Evolutionary conservation across 1,140 invertebrate species (phyloP), one percentile per base, ranked within the genome.

Genomic region (Apis laboriosa): DNA sequence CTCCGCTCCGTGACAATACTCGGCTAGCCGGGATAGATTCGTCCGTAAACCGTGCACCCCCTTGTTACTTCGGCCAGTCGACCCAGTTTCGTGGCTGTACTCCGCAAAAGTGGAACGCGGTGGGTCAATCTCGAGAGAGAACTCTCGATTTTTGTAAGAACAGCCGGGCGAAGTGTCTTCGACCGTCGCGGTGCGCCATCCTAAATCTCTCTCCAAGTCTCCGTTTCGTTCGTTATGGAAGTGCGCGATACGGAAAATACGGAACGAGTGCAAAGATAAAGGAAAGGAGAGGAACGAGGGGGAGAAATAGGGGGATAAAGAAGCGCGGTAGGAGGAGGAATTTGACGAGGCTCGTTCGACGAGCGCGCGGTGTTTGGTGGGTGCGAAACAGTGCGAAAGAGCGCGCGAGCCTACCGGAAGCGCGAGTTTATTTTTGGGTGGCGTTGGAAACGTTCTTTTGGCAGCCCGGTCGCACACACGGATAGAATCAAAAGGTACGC

Each of bases 31-130:
- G 86, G 67, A 90, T 92, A 91, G 90, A 73, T 88, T 89, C 85
- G 89, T 49, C 88, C 90, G 74, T 75, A 88, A 88, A 86, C 80
- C 90, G 72, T 83, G 76, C 89, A 89, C 84, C 91, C 91, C 88
- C 86, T 88, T 81, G 86, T 80, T 77, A 87, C 89, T 90, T 92
- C 86, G 90, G 87, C 86, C 85, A 87, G 87, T 73, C 90, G 91
- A 92, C 92, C 92, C 83, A 92, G 84, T 91, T 92, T 85, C 61
- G 43, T 34, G 77, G 56, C 78, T 66, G 66, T 58, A 53, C 53
- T 70, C 70, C 77, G 77, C 77, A 73, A 90, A 90, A 90, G 84
- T 86, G 67, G 80, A 86, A 80, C 86, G 66, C 77, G 83, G 60
- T 83, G 77, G 88, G 86, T 78, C 81, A 78, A 78, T 58, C 81